These are phyloP conservation scores for Sphaerolaimus hirsutus DNA, from an alignment of 2,888 invertebrate genomes.

Conservation along the genomic window DNA sequence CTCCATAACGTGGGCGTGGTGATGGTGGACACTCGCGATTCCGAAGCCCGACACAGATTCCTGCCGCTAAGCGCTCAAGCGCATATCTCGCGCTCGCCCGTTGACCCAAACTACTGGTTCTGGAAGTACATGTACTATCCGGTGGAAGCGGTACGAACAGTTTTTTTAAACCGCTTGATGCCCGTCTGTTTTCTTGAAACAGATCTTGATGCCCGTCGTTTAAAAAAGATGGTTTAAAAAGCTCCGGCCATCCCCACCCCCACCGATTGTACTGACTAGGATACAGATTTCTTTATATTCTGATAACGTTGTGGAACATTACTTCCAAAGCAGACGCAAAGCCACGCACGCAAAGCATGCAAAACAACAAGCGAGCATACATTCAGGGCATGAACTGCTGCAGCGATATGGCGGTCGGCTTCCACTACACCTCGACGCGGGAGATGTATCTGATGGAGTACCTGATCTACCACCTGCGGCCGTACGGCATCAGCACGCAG, in stretches of 20 bases:
- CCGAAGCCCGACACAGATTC: constrained; percentile 57
- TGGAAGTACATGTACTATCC: constrained; percentile 78
- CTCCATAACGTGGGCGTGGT: constrained; percentile 56
- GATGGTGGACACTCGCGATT: constrained; percentile 66
- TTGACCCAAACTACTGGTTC: constrained; percentile 52
- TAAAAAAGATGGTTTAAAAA: too few species aligned
- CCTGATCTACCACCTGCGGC: background rate
- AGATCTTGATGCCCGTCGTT: too few species aligned
- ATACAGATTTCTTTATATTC: too few species aligned
- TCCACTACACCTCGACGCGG: background rate
- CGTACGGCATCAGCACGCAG: background rate
- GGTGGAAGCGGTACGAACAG: constrained; percentile 46
- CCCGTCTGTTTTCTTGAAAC: too few species aligned
- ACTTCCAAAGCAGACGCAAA: too few species aligned
- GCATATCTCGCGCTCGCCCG: constrained; percentile 65
- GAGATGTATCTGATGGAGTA: background rate
- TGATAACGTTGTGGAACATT: too few species aligned
- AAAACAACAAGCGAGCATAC: too few species aligned
- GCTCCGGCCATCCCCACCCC: too few species aligned
- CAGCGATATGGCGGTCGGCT: background rate
- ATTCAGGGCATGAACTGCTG: background rate
- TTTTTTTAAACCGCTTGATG: too few species aligned
- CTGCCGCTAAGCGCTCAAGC: constrained; percentile 78
- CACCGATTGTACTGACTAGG: too few species aligned
- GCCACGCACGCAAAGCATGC: too few species aligned